These are phyloP conservation scores for Deroptyus accipitrinus DNA, from an alignment of 2,113 vertebrate species.

Conservation along the genomic window DNA sequence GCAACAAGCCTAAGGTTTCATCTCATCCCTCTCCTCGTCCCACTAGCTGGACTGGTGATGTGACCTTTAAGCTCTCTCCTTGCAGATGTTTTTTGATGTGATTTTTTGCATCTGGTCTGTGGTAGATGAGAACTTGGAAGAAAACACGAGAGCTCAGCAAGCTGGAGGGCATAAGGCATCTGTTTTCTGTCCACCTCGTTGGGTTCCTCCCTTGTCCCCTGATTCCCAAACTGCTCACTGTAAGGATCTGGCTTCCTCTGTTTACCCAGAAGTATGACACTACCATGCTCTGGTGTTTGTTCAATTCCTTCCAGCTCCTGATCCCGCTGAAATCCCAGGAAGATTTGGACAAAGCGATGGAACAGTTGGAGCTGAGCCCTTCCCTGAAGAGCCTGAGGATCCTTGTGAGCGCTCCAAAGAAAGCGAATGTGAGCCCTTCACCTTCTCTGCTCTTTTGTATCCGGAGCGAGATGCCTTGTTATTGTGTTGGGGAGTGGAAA, in stretches of 20 bases:
- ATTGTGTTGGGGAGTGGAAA: slow-evolving; percentile 11
- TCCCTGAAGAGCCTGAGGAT: slow-evolving; percentile 83
- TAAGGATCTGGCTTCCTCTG: not conserved
- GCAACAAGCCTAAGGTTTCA: not conserved
- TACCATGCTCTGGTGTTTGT: slow-evolving; percentile 25
- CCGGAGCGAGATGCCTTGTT: not conserved
- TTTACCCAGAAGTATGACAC: slow-evolving; percentile 45
- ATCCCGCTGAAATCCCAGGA: slow-evolving; percentile 88
- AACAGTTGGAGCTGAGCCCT: slow-evolving; percentile 77
- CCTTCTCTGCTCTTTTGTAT: slow-evolving; percentile 27
- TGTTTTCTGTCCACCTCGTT: not conserved
- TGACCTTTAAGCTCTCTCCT: slow-evolving; percentile 25
- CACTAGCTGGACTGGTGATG: not conserved
- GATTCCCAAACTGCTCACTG: not conserved
- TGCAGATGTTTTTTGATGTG: slow-evolving; percentile 42
- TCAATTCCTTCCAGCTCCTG: slow-evolving; percentile 77
- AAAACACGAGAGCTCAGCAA: not conserved
- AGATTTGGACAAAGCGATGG: slow-evolving; percentile 86
- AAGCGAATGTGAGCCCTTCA: slow-evolving; percentile 81
- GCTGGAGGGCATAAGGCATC: not conserved
- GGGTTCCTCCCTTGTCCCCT: not conserved
- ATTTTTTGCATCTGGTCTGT: not conserved
- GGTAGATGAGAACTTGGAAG: slow-evolving; percentile 31
- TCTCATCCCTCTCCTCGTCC: not conserved
- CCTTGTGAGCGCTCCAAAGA: slow-evolving; percentile 85